These are phyloP conservation scores for Chaetodon trifasciatus DNA, from an alignment of 2,797 vertebrate genomes.

Conservation along the genomic window DNA sequence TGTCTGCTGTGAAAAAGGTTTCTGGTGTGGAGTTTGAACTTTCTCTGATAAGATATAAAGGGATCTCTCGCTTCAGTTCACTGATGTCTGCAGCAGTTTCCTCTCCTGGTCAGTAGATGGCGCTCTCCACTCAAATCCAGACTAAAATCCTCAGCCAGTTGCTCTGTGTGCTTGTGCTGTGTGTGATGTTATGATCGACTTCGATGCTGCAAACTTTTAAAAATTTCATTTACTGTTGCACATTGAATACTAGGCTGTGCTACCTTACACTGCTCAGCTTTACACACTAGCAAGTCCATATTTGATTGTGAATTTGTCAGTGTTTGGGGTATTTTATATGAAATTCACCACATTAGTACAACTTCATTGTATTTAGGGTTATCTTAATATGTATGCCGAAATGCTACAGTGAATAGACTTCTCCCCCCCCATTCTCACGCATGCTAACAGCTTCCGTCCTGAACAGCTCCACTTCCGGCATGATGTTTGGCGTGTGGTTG, in stretches of 20 bases:
- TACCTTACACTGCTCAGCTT: background rate
- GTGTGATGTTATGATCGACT: background rate
- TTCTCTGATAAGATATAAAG: too few species aligned
- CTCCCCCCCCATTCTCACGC: background rate
- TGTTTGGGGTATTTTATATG: background rate
- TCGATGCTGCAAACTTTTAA: background rate
- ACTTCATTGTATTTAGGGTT: background rate
- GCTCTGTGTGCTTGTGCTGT: background rate
- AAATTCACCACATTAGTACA: background rate
- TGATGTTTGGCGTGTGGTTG: background rate
- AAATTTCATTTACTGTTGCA: background rate
- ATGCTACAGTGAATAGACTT: background rate
- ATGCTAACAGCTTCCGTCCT: background rate
- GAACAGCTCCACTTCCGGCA: too few species aligned
- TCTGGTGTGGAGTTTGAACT: too few species aligned
- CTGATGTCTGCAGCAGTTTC: conserved; percentile 19
- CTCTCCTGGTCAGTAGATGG: conserved; percentile 9
- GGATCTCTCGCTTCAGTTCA: background rate
- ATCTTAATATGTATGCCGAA: background rate
- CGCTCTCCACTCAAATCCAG: background rate
- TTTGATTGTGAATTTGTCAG: background rate
- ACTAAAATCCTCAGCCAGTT: background rate
- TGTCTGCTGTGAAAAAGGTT: too few species aligned
- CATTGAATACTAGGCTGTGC: background rate
- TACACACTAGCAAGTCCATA: background rate